Evolutionary conservation across 2,888 invertebrate genomes (phyloP), one percentile per base, ranked within the genome.

Genomic region (Monopis laevigella): DNA sequence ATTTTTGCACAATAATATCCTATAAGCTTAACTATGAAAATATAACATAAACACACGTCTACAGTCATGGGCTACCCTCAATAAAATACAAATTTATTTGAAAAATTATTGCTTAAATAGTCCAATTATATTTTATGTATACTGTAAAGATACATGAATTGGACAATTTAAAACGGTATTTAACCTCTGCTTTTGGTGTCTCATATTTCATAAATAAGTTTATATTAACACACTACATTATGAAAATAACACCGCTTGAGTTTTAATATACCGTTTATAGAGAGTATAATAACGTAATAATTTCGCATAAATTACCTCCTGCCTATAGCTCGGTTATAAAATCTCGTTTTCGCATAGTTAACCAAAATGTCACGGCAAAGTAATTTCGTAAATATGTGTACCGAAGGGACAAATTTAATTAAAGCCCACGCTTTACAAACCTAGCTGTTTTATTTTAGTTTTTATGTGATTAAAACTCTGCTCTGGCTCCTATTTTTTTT

Each of bases 321-420:
- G 32, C 17, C 32, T 17, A 10, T 29, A 29, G 12, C 14, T 32
- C 14, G 32, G 32, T 32, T 17, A 36, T 36, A 21, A 21, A 36
- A 36, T 36, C 21, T 16, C 12, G 36, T 36, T 36, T 21, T 19
- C 36, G 36, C 36, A 36, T 36, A 36, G 36, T 36, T 36, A 21
- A 19, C 12, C 19, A 21, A 36, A 24, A 36, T 36, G 13, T 36
- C 21, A 36, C 32, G 14, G 11, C 17, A 17, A 36, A 36, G 21
- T 13, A 36, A 36, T 36, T 36, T 36, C 19, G 36, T 21, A 36
- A 36, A 36, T 36, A 36, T 36, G 36, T 36, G 36, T 36, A 36
- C 36, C 13, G 21, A 36, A 36, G 21, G 36, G 36, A 36, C 36
- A 36, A 21, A 36, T 19, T 36, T 36, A 36, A 36, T 36, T 36